Evolutionary conservation across 2,797 vertebrate genomes (phyloP), one percentile per base, ranked within the genome.

Genomic region (Phataginus tricuspis): DNA sequence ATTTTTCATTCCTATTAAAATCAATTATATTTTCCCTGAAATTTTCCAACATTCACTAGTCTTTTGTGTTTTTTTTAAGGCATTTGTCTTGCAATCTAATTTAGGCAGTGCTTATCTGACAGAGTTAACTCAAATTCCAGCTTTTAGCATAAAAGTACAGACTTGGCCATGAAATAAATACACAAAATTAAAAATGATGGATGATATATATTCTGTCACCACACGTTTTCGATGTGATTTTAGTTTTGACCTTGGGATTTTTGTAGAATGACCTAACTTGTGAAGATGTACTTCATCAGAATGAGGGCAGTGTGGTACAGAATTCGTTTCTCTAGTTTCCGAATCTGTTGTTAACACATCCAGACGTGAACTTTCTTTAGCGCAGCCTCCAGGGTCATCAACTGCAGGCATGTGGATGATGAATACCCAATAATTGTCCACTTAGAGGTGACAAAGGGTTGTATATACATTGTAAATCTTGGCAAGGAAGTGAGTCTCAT

Each of bases 301-400:
- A 84, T 12, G 5, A 29, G 34, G 29, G 16, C 12, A 49, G 37
- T 91, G 18, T 72, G 7, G 31, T 94, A 95, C 63, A 96, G 51
- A 94, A 91, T 49, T 90, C 15, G 53, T 68, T 71, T 90, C 74
- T 80, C 66, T 14, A 63, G 53, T 93, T 74, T 75, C 63, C 75
- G 84, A 94, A 25, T 85, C 37, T 93, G 42, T 79, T 84, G 34
- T 72, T 68, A 63, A 72, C 42, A 83, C 34, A 61, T 23, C 59
- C 77, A 74, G 92, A 83, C 85, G 71, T 85, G 29, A 96, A 87
- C 55, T 93, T 91, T 86, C 69, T 84, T 69, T 90, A 86, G 31
- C 10, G 64, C 2, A 78, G 16, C 15, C 37, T 61, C 42, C 7
- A 66, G 31, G 4, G 37, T 92, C 71, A 82, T 97, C 72, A 91